phyloP scores from a whole-genome alignment of 2,113 vertebrate genomes.

The Marmota monax region DNA sequence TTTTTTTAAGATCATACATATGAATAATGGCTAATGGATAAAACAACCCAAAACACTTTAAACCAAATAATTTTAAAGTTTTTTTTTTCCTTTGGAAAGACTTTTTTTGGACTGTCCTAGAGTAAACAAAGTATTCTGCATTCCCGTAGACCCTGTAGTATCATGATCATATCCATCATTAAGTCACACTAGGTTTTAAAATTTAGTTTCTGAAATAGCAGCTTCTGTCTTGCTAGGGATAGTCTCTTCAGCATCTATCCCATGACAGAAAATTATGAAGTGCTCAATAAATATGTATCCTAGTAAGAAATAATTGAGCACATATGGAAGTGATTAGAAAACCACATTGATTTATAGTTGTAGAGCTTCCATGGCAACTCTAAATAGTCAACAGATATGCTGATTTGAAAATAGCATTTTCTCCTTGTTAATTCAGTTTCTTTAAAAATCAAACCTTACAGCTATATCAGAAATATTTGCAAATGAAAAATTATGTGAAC shows the following conservation, averaged over 20 bases:
- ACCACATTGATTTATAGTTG: background rate
- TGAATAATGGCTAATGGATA: background rate
- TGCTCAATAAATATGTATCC: background rate
- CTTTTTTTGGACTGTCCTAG: background rate
- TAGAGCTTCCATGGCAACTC: background rate
- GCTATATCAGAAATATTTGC: background rate
- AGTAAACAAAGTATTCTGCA: background rate
- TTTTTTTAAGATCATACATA: background rate
- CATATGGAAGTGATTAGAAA: background rate
- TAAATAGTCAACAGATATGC: background rate
- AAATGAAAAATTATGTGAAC: background rate
- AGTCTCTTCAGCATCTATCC: background rate
- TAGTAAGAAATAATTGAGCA: background rate
- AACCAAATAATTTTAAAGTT: background rate
- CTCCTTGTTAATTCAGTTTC: background rate
- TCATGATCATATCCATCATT: background rate
- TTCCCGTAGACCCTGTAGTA: background rate
- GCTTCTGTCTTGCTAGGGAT: background rate
- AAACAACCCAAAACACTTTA: background rate
- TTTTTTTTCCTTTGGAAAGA: background rate
- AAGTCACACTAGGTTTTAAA: background rate
- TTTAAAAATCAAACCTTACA: slow-evolving; percentile 20
- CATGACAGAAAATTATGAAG: background rate
- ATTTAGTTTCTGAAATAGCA: background rate
- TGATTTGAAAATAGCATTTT: background rate